These are phyloP conservation scores for Aphelocoma coerulescens DNA, from an alignment of 2,113 vertebrate genomes.

Conservation along the genomic window DNA sequence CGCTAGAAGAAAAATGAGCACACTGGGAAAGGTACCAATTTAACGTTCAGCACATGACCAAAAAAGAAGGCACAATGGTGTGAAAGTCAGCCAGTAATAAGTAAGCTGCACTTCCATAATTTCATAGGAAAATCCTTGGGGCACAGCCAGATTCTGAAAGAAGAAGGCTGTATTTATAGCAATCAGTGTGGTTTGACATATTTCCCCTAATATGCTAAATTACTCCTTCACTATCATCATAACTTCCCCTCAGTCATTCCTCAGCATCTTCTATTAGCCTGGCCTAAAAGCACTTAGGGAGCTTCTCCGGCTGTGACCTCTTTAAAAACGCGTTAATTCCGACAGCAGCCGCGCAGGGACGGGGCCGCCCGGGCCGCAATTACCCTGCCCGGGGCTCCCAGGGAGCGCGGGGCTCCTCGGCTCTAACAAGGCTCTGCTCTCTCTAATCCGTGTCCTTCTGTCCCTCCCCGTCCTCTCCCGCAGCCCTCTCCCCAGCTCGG, in stretches of 20 bases:
- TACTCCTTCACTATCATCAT: constrained; percentile 55
- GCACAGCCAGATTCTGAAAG: constrained; percentile 58
- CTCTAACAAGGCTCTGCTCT: background rate
- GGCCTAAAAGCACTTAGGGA: constrained; percentile 32
- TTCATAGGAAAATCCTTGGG: constrained; percentile 61
- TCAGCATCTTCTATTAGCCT: constrained; percentile 34
- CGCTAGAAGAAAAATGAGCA: background rate
- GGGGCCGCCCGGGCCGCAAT: background rate
- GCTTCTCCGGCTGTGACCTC: constrained; percentile 31
- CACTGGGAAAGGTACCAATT: constrained; percentile 36
- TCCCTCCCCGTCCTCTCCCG: background rate
- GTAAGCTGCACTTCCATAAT: constrained; percentile 31
- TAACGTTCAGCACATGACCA: background rate
- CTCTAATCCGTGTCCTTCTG: background rate
- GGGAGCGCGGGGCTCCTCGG: background rate
- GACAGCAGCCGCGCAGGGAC: background rate
- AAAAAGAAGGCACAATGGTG: constrained; percentile 17
- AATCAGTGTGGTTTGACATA: constrained; percentile 68
- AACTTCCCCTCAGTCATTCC: constrained; percentile 56
- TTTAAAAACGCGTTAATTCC: background rate
- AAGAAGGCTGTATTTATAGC: constrained; percentile 62
- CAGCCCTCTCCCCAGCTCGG: background rate
- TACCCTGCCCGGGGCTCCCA: background rate
- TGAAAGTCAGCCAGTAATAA: constrained; percentile 44
- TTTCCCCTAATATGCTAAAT: constrained; percentile 67